phyloP scores from a whole-genome alignment of 2,888 invertebrate species.

The Diarsia rubi region DNA sequence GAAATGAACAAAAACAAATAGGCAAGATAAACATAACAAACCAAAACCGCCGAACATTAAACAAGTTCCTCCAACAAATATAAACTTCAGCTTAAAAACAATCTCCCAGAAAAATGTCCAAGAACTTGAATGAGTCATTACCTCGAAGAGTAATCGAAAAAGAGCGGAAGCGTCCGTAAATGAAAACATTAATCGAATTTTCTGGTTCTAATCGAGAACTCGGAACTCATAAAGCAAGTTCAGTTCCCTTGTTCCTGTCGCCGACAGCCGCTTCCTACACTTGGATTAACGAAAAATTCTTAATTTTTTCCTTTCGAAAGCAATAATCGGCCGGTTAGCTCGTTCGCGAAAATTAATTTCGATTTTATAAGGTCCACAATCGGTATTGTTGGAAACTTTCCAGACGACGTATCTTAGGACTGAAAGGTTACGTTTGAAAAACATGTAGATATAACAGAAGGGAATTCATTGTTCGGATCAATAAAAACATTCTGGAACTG shows the following conservation, averaged over 20 bases:
- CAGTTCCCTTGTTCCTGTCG: constrained; percentile 74
- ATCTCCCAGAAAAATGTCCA: constrained; percentile 57
- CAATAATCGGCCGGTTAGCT: constrained; percentile 76
- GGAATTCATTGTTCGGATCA: constrained; percentile 33
- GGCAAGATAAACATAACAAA: constrained; percentile 16
- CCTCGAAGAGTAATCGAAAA: constrained; percentile 67
- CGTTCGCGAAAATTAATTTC: constrained; percentile 76
- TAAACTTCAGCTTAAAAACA: constrained; percentile 55
- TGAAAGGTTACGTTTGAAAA: constrained; percentile 43
- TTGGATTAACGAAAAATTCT: constrained; percentile 75
- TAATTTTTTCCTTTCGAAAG: constrained; percentile 78
- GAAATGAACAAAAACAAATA: constrained; percentile 23
- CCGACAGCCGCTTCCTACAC: constrained; percentile 76
- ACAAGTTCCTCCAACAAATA: constrained; percentile 53
- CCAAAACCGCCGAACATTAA: constrained; percentile 45
- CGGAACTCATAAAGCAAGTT: constrained; percentile 81
- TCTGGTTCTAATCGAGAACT: constrained; percentile 78
- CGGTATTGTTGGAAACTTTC: constrained; percentile 72
- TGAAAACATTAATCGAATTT: constrained; percentile 83
- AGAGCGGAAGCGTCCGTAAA: constrained; percentile 68
- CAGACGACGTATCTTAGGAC: constrained; percentile 65
- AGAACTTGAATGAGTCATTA: constrained; percentile 71
- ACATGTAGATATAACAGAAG: constrained; percentile 43
- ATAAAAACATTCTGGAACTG: constrained; percentile 32
- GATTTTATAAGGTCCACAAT: constrained; percentile 71